These are phyloP conservation scores for Leuciscus idus DNA, from an alignment of 2,113 vertebrate species.

Conservation along the genomic window DNA sequence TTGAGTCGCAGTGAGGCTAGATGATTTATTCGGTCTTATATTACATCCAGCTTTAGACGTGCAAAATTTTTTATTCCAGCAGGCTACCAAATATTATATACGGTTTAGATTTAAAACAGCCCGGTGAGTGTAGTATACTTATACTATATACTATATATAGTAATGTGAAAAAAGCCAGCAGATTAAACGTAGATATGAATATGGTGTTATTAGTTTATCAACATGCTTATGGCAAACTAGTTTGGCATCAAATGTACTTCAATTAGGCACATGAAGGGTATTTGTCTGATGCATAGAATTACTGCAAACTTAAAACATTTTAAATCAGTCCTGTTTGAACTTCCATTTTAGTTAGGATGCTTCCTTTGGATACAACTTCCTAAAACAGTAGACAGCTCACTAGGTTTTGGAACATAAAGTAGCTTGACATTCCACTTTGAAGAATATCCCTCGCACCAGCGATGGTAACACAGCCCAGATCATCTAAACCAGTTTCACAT, in stretches of 20 bases:
- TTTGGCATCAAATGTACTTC: not conserved
- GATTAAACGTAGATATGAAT: not conserved
- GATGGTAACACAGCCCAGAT: conserved; percentile 7
- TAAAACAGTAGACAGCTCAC: not conserved
- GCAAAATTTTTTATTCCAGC: not conserved
- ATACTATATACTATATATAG: too few relatives aligned
- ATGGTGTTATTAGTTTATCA: not conserved
- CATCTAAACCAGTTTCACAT: conserved; percentile 29
- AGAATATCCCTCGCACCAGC: not conserved
- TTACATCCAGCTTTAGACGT: not conserved
- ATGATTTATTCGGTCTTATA: conserved; percentile 8
- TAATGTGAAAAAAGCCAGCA: too few relatives aligned
- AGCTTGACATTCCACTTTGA: not conserved
- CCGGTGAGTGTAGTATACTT: not conserved
- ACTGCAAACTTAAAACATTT: not conserved
- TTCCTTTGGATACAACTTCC: not conserved
- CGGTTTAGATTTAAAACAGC: not conserved
- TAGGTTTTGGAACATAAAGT: not conserved
- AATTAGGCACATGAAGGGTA: not conserved
- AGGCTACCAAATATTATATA: too few relatives aligned
- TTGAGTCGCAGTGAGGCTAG: not conserved
- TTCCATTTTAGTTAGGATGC: not conserved
- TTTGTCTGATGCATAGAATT: not conserved
- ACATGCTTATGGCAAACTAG: not conserved
- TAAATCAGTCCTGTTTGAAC: not conserved